Conservation (phyloP, 2,113 vertebrate species). For the Tachycineta bicolor region DNA sequence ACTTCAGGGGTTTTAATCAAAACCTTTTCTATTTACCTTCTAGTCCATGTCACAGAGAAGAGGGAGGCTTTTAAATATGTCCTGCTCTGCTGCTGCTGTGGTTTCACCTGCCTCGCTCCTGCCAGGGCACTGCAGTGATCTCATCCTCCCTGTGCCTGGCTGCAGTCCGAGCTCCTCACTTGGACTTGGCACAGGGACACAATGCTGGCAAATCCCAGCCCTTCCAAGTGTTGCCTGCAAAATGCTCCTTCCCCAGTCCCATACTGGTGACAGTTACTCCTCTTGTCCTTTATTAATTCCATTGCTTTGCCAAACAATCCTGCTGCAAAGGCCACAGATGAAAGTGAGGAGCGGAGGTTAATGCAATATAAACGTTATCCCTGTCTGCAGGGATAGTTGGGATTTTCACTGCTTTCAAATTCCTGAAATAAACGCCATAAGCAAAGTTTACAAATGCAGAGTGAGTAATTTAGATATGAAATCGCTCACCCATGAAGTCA, state of each 20-base stretch:
- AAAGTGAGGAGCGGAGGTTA: background rate
- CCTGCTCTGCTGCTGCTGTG: background rate
- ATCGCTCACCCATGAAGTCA: background rate
- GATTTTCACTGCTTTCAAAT: background rate
- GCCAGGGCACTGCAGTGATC: background rate
- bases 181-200: background rate
- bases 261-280: background rate
- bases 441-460: background rate
- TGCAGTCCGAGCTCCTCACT: background rate
- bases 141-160: background rate
- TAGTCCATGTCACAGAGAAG: background rate
- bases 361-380: background rate
- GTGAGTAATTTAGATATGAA: background rate
- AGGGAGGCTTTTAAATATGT: background rate
- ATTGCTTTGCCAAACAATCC: background rate
- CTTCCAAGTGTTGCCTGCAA: background rate
- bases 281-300: conserved; percentile 6
- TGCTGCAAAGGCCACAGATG: background rate
- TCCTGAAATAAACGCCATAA: background rate
- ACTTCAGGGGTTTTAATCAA: background rate
- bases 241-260: background rate
- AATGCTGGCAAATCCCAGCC: background rate
- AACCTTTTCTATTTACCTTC: background rate
- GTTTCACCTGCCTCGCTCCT: background rate
- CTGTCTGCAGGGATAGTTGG: background rate